Base-by-base conservation (phyloP, 2,113 vertebrate genomes). In the Microcebus griseorufus region DNA sequence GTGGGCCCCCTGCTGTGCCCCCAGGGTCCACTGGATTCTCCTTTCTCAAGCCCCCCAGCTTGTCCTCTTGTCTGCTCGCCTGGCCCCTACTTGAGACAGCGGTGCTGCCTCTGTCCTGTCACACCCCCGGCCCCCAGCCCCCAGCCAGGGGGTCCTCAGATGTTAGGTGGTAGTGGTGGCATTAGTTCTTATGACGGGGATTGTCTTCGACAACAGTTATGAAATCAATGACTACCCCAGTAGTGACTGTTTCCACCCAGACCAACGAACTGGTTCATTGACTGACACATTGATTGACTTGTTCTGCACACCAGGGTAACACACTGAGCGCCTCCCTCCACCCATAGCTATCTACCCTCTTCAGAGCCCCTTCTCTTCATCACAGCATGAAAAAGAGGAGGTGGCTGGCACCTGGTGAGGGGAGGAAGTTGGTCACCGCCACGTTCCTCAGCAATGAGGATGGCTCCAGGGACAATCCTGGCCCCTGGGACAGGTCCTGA, bases 401-500 rank as follows among this genome's bases (percentile, higher is more conserved):
- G 51, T 6, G 5, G 51, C 32, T 6, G 5, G 51, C 32, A 23
- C 9, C 1, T 0, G 16, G 2, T 1, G 75, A 37, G 45, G 53
- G 9, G 32, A 88, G 53, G 34, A 27, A 45, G 82, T 18, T 18
- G 32, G 18, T 11, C 48, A 58, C 37, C 51, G 48, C 6, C 0
- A 9, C 7, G 5, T 48, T 34, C 93, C 25, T 79, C 17, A 8
- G 64, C 83, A 45, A 27, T 51, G 69, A 37, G n/a, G 64, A 29
- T 3, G 13, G 51, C 34, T n/a, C 64, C 65, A 62, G 67, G 60
- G 79, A 82, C 92, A 53, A 0, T 20, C 27, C 29, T 8, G 13
- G 58, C 17, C 58, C 34, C 72, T 6, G 34, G 17, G 6, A 9
- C 53, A 51, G 42, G 62, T 32, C 64, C 22, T 45, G 17, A 76